Evolutionary conservation across 2,888 invertebrate species (phyloP).

Genomic region (Hoplodrina blanda): DNA sequence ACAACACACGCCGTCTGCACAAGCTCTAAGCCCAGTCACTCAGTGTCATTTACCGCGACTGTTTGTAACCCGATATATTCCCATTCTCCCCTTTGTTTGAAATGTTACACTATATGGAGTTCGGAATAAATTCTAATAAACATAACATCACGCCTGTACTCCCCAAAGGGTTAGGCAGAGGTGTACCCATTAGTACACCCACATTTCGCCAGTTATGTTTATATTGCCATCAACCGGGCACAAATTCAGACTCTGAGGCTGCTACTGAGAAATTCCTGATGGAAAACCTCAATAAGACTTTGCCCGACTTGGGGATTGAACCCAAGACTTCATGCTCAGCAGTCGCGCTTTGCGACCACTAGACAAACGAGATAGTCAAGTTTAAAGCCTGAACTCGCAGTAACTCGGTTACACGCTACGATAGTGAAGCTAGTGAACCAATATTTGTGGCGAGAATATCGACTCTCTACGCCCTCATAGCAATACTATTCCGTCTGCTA

Average conservation of each 20-base stretch:
- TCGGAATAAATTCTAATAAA: constrained; percentile 10
- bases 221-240: too few relatives aligned
- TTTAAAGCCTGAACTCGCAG: background rate
- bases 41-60: constrained; percentile 16
- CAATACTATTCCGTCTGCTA: constrained; percentile 1
- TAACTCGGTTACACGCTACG: constrained; percentile 9
- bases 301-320: too few relatives aligned
- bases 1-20: background rate
- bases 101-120: constrained; percentile 13
- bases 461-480: constrained; percentile 12
- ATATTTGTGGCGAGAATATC: constrained; percentile 3
- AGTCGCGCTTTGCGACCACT: too few relatives aligned
- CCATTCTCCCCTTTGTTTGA: constrained; percentile 11
- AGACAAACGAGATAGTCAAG: too few relatives aligned
- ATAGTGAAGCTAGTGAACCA: background rate
- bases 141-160: too few relatives aligned
- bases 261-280: too few relatives aligned
- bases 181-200: too few relatives aligned
- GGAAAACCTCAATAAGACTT: too few relatives aligned
- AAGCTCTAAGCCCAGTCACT: constrained; percentile 12
- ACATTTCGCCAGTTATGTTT: too few relatives aligned
- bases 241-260: too few relatives aligned
- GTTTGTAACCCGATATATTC: constrained; percentile 14
- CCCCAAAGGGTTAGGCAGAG: too few relatives aligned
- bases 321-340: too few relatives aligned